Base-by-base conservation (phyloP, 2,888 invertebrate genomes). In the Lobophora halterata region DNA sequence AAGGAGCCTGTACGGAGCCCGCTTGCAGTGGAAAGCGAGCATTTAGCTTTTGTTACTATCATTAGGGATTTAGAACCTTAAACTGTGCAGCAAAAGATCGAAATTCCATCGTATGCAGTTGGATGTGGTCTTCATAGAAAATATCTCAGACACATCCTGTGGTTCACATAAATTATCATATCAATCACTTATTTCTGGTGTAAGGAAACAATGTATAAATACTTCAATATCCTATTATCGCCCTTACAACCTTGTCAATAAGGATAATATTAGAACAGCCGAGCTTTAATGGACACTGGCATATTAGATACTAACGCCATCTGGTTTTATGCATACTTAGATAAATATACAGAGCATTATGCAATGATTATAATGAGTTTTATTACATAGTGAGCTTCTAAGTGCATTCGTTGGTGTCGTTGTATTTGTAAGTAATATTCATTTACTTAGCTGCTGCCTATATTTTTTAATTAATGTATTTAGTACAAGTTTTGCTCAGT, bases 81-180 rank as follows among this genome's bases (percentile, higher is more conserved):
- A 25, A 17, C 5, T 17, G 17, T 17, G 2, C 5, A 6, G 6
- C 5, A 17, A 50, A 49, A 47, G 56, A 24, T 23, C n/a, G 12
- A 3, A 12, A 24, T 24, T 12, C 10, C n/a, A 24, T 5, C 14
- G 14, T 5, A 5, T 14, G 14, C 3, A 17, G 2, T n/a, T 17
- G 17, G 17, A 17, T 17, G 17, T 5, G 2, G 5, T 6, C 17
- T 17, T 2, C 17, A 17, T 6, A 2, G 17, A 3, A 14, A 14
- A 23, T 23, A 35, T 31, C 38, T 32, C 20, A 44, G n/a, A n/a
- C 46, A 59, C 61, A 64, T 69, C 65, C 66, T 68, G 52, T 30
- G 40, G 24, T 37, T 33, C 61, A 64, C 61, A 75, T 77, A 71
- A 65, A 79, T 79, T 79, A 79, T 70, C 71, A 74, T 73, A 65